phyloP scores from a whole-genome alignment of 2,888 invertebrate genomes.

The Gari tellinella region DNA sequence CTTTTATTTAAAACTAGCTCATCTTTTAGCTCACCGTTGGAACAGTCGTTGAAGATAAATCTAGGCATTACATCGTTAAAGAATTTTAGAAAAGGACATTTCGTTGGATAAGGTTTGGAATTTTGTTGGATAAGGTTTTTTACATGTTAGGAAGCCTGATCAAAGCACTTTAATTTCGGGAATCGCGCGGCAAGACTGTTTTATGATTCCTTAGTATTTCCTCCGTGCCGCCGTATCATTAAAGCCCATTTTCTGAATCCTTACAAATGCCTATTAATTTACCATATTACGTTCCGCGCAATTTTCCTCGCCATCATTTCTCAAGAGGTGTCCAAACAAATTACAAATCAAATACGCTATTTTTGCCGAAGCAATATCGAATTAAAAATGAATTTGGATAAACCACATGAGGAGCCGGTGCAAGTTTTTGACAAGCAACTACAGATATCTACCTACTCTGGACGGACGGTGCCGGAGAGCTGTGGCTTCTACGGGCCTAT shows the following conservation, averaged over 20 bases:
- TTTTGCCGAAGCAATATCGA: conserved; percentile 3
- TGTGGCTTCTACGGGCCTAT: conserved; percentile 41
- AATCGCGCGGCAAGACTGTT: neutral
- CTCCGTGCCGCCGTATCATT: conserved; percentile 17
- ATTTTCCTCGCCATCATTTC: conserved; percentile 53
- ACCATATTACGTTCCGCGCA: conserved; percentile 53
- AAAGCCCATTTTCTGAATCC: conserved; percentile 57
- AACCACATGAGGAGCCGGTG: conserved; percentile 23
- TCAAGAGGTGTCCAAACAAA: conserved; percentile 50
- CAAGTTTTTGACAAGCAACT: conserved; percentile 18
- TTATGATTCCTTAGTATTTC: conserved; percentile 11
- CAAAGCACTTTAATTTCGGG: conserved; percentile 24
- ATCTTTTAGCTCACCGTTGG: no score
- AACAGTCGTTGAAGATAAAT: no score
- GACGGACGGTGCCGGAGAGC: conserved; percentile 28
- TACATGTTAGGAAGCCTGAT: conserved; percentile 6
- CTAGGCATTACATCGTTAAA: no score
- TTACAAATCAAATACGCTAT: conserved; percentile 39
- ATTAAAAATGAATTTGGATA: conserved; percentile 52
- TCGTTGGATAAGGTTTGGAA: no score
- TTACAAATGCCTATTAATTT: conserved; percentile 44
- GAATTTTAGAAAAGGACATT: no score
- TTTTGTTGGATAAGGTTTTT: no score
- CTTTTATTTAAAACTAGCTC: no score
- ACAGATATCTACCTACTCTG: conserved; percentile 1